phyloP scores from a whole-genome alignment of 2,113 vertebrate species.

The Labeo catla region DNA sequence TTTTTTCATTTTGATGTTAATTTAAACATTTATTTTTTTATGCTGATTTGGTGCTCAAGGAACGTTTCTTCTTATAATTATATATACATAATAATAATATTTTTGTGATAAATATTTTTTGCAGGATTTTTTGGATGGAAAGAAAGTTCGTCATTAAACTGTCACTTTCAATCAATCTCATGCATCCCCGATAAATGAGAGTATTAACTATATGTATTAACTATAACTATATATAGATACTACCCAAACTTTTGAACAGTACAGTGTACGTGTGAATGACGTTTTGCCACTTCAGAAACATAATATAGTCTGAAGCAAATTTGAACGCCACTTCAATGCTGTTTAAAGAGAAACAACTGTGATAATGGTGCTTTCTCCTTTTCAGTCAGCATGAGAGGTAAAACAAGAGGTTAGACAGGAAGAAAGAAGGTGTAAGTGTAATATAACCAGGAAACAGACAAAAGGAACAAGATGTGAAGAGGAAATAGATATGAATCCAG shows the following conservation, averaged over 20 bases:
- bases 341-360: background rate
- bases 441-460: background rate
- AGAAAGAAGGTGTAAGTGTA: background rate
- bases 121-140: background rate
- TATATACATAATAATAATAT: too few relatives aligned
- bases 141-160: background rate
- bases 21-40: background rate
- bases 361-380: background rate
- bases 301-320: background rate
- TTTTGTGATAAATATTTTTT: background rate
- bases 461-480: constrained; percentile 15
- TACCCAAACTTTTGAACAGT: background rate
- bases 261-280: background rate
- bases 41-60: background rate
- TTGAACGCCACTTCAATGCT: background rate
- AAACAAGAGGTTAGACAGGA: constrained; percentile 15
- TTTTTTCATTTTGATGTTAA: too few relatives aligned
- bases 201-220: background rate
- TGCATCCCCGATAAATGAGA: background rate
- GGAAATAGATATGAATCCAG: background rate
- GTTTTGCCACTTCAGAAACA: background rate
- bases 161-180: background rate
- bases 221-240: too few relatives aligned
- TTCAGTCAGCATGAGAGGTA: background rate
- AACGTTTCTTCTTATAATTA: background rate